Evolutionary conservation across 2,888 invertebrate species (phyloP).

Genomic region (Neelides folsomi): DNA sequence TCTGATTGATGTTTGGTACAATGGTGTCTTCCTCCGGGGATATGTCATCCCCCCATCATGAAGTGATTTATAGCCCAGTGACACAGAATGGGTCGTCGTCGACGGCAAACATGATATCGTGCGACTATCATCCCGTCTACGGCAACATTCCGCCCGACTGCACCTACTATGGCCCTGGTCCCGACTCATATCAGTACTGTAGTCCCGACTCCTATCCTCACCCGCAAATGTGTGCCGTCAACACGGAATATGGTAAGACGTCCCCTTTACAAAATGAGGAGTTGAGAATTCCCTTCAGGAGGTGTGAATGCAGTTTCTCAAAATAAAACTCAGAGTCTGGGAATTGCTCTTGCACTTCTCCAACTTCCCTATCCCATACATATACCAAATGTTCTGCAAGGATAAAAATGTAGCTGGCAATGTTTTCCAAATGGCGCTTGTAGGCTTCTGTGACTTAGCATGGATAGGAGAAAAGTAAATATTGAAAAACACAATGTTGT

Average conservation of each 20-base stretch:
- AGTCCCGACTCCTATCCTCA: slow-evolving; percentile 35
- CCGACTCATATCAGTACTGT: slow-evolving; percentile 30
- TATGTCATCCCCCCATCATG: slow-evolving; percentile 30
- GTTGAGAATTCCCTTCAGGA: too few relatives aligned
- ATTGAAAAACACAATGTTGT: too few relatives aligned
- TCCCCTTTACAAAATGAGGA: neutral
- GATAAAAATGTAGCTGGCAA: too few relatives aligned
- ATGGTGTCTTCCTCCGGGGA: slow-evolving; percentile 34
- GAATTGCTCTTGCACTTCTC: too few relatives aligned
- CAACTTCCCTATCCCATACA: too few relatives aligned
- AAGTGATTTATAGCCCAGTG: slow-evolving; percentile 32
- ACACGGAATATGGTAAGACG: slow-evolving; percentile 57
- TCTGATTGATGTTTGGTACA: slow-evolving; percentile 31
- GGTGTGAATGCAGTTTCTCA: too few relatives aligned
- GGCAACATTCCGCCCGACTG: slow-evolving; percentile 31
- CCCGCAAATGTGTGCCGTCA: slow-evolving; percentile 54
- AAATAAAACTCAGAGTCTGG: too few relatives aligned
- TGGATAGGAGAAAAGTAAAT: too few relatives aligned
- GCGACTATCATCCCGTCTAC: slow-evolving; percentile 31
- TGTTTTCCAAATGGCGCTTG: too few relatives aligned
- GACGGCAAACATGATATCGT: slow-evolving; percentile 31
- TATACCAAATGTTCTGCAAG: too few relatives aligned
- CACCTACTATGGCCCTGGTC: slow-evolving; percentile 30
- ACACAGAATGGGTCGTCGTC: slow-evolving; percentile 28
- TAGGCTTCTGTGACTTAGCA: too few relatives aligned